Conservation (phyloP, 2,113 vertebrate genomes). For the Channa argus region DNA sequence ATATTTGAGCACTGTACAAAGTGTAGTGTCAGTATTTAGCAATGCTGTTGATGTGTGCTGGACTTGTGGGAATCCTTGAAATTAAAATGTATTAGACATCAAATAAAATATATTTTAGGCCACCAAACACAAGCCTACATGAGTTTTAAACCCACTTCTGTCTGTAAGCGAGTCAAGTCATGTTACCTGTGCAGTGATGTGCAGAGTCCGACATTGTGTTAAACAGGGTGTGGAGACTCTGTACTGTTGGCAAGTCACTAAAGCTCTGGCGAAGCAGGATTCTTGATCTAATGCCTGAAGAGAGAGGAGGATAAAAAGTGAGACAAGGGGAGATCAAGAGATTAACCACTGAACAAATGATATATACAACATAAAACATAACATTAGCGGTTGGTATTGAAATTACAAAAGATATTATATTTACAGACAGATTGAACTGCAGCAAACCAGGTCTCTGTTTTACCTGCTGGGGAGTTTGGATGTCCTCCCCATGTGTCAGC, state of each 20-base stretch:
- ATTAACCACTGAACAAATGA: neutral
- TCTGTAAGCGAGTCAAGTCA: neutral
- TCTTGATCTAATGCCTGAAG: constrained; percentile 78
- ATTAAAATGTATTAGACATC: too few species aligned
- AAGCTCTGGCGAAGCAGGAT: constrained; percentile 55
- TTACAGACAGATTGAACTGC: too few species aligned
- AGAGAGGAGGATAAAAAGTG: constrained; percentile 33
- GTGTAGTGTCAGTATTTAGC: too few species aligned
- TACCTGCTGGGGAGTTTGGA: too few species aligned
- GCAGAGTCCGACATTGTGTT: constrained; percentile 75
- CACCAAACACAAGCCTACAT: neutral
- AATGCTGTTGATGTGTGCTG: too few species aligned
- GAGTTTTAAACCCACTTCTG: neutral
- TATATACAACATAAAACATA: too few species aligned
- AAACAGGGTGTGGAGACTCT: constrained; percentile 32
- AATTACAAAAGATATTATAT: too few species aligned
- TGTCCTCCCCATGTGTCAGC: too few species aligned
- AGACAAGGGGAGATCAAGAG: neutral
- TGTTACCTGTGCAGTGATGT: constrained; percentile 82
- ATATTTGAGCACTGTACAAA: too few species aligned
- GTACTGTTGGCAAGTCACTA: constrained; percentile 71
- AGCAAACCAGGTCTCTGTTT: too few species aligned
- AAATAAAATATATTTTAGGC: neutral
- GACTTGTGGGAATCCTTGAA: too few species aligned
- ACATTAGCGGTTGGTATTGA: too few species aligned